Evolutionary conservation across 2,113 vertebrate genomes (phyloP), one percentile per base, ranked within the genome.

Genomic region (Grallaria varia): DNA sequence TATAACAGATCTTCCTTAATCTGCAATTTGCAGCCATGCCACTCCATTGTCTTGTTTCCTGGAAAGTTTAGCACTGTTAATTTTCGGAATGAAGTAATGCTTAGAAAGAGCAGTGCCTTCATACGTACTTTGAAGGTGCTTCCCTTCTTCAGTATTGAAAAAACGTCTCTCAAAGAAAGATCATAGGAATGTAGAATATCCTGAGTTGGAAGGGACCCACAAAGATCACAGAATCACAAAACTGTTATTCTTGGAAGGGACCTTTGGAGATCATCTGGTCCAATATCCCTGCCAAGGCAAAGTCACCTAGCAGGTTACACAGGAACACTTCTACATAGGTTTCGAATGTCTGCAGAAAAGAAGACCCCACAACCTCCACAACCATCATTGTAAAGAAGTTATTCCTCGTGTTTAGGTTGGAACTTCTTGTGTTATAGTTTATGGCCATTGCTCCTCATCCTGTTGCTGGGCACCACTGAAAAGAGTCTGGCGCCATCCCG

Each of bases 301-400:
- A 5, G 40, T 90, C 63, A 62, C 35, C 17, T 42, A 33, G 47
- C 21, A 42, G 40, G 47, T 27, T 7, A 20, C 79, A 63, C 2
- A 3, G 47, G 35, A 76, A 25, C 0, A 0, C 14, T 21, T 56
- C 40, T 35, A 37, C 25, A 3, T 37, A 25, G 8, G 4, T 69
- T 33, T 49, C 56, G 35, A 69, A 69, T 35, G 42, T 56, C 40
- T 49, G 31, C 49, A 42, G 30, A 76, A n/a, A 62, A 8, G 49
- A n/a, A 49, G 25, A 69, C 18, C 27, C 35, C 35, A 28, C 0
- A 0, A 19, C 25, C 47, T 76, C 30, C 83, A 18, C 31, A 49
- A 14, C 14, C 27, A 10, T 63, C 49, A 28, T 3, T 20, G 55
- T 63, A 7, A 62, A 40, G 8, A 84, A 77, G 30, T 55, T 49